phyloP scores from a whole-genome alignment of 2,888 invertebrate species.

The Diaperis boleti region DNA sequence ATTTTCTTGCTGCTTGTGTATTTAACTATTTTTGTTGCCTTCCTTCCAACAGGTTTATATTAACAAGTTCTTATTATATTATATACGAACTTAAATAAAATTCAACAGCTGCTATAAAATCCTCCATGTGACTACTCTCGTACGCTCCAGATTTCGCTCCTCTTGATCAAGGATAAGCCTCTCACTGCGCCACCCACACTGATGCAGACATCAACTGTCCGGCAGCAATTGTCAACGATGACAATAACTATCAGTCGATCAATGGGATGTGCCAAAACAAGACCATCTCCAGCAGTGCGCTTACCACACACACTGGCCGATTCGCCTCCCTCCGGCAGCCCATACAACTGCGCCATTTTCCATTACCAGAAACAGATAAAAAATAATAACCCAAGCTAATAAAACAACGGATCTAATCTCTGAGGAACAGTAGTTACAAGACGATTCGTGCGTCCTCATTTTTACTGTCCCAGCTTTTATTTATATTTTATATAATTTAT shows the following conservation, averaged over 20 bases:
- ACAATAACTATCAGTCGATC: constrained; percentile 27
- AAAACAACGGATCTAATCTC: constrained; percentile 36
- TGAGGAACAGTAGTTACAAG: constrained; percentile 43
- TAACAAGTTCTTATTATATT: too few species aligned
- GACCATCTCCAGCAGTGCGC: constrained; percentile 20
- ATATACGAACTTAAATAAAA: too few species aligned
- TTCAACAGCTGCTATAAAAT: too few species aligned
- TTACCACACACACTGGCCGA: constrained; percentile 6
- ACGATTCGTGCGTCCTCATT: constrained; percentile 29
- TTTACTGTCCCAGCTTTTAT: constrained; percentile 39
- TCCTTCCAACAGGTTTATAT: too few species aligned
- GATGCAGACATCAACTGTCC: constrained; percentile 35
- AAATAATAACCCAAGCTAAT: constrained; percentile 22
- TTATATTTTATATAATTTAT: constrained; percentile 18
- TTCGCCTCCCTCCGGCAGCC: constrained; percentile 11
- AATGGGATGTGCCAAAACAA: constrained; percentile 36
- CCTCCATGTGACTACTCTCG: too few species aligned
- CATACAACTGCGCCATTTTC: constrained; percentile 26
- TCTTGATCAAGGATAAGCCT: too few species aligned
- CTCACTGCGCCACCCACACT: constrained; percentile 42
- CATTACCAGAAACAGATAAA: constrained; percentile 36
- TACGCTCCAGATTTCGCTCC: too few species aligned
- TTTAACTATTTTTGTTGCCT: too few species aligned
- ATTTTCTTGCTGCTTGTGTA: too few species aligned
- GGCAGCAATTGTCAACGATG: constrained; percentile 39